Evolutionary conservation across 2,888 invertebrate genomes (phyloP).

Genomic region (Stenurella melanura): DNA sequence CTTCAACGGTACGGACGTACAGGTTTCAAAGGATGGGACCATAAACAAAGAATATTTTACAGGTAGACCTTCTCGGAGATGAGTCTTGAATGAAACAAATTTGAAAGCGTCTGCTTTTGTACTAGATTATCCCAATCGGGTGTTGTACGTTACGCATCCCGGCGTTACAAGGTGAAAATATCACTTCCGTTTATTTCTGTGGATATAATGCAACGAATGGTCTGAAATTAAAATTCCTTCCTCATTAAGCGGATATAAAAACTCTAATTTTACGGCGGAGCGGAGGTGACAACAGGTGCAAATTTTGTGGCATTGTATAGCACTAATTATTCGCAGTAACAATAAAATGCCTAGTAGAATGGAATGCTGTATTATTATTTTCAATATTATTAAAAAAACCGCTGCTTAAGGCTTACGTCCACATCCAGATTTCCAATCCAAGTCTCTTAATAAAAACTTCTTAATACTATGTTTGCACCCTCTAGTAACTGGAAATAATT

Average conservation of each 20-base stretch:
- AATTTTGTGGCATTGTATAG: not conserved
- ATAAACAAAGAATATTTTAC: not conserved
- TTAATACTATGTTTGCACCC: no score
- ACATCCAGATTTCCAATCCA: no score
- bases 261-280: not conserved
- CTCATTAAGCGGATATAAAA: no score
- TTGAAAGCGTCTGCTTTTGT: not conserved
- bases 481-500: no score
- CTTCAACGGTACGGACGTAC: not conserved
- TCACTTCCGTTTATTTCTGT: slow-evolving; percentile 3
- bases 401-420: no score
- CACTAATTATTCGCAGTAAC: not conserved
- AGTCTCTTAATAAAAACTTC: no score
- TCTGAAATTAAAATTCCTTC: not conserved
- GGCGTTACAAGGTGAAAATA: not conserved
- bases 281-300: not conserved
- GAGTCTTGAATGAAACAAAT: not conserved
- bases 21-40: not conserved
- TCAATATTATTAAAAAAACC: no score
- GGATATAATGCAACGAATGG: not conserved
- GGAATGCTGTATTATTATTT: no score
- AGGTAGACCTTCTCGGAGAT: not conserved
- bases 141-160: not conserved
- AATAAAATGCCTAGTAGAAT: not conserved
- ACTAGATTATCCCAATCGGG: not conserved